Conservation (phyloP, 2,888 invertebrate genomes). For the Halocaridina rubra region DNA sequence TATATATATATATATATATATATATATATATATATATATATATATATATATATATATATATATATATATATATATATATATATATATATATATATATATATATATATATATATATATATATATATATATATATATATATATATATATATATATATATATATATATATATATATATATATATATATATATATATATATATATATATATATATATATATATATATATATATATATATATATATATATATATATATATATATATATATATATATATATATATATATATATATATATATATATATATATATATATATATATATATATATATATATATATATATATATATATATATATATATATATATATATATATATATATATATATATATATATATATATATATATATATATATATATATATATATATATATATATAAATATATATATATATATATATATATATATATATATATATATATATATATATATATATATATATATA, state of each 20-base stretch:
- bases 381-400: background rate
- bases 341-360: too few relatives aligned
- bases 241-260: too few relatives aligned
- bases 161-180: too few relatives aligned
- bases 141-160: too few relatives aligned
- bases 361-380: too few relatives aligned
- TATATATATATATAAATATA: background rate
- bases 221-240: too few relatives aligned
- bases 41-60: background rate
- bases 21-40: background rate
- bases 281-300: too few relatives aligned
- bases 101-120: background rate
- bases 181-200: too few relatives aligned
- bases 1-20: background rate
- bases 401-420: background rate
- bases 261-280: too few relatives aligned
- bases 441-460: constrained; percentile 13
- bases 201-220: too few relatives aligned
- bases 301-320: too few relatives aligned
- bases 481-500: background rate
- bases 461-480: background rate
- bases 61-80: background rate
- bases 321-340: too few relatives aligned
- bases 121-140: background rate
- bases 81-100: background rate